Percentiles rank a stretch among this genome's conserved stretches.
Evolutionary conservation across 2,797 vertebrate genomes (phyloP).

Genomic region (Acanthiza pusilla): DNA sequence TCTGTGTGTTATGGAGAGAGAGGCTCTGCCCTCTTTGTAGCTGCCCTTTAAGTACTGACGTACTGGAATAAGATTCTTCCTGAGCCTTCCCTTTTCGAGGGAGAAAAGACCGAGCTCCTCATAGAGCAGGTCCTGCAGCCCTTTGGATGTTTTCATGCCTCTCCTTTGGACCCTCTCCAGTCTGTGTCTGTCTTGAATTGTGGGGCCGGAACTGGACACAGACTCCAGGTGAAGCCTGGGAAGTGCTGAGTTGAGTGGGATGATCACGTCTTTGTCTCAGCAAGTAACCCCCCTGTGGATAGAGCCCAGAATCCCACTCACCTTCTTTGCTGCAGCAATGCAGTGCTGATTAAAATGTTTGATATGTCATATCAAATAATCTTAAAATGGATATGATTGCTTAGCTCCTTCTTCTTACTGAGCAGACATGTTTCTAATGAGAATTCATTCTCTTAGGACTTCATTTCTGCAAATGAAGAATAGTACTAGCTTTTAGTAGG

Average conservation of each 20-base stretch:
- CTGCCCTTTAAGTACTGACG: neutral
- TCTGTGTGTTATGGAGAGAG: neutral
- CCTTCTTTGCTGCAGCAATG: neutral
- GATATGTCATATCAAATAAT: neutral
- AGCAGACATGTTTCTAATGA: neutral
- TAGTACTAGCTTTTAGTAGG: neutral
- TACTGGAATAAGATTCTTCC: neutral
- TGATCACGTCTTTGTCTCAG: neutral
- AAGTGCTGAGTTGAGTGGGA: fast-evolving
- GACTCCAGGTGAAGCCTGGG: neutral
- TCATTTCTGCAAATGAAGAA: neutral
- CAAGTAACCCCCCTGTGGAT: neutral
- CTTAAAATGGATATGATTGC: neutral
- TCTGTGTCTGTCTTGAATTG: neutral
- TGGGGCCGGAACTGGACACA: neutral
- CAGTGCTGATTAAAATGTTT: neutral
- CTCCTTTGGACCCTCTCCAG: neutral
- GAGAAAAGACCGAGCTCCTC: neutral
- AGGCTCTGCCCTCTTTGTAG: neutral
- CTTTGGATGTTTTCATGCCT: neutral
- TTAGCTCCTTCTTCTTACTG: neutral
- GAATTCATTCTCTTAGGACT: neutral
- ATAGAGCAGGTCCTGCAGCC: neutral
- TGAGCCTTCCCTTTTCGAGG: neutral
- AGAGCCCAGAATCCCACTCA: neutral